Conservation (phyloP, 2,113 vertebrate genomes). For the Agelaius phoeniceus region DNA sequence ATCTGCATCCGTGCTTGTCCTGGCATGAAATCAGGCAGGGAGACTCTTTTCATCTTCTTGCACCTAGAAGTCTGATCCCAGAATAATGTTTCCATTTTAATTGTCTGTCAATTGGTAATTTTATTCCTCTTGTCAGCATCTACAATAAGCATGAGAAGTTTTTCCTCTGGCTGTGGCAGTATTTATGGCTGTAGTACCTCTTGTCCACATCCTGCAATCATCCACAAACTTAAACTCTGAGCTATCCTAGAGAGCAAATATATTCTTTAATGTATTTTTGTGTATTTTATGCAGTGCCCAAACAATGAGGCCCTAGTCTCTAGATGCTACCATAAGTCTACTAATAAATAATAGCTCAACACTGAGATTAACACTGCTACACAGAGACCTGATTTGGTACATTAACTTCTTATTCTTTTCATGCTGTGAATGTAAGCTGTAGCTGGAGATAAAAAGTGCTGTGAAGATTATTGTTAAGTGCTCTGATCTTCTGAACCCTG, state of each 20-base stretch:
- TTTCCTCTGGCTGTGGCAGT: neutral
- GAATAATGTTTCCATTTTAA: constrained; percentile 28
- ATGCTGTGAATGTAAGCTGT: constrained; percentile 51
- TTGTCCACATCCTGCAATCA: neutral
- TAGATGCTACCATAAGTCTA: neutral
- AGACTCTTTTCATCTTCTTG: neutral
- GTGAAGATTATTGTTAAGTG: constrained; percentile 56
- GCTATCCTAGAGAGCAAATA: neutral
- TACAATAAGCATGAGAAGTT: neutral
- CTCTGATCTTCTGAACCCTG: constrained; percentile 64
- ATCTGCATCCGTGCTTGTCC: neutral
- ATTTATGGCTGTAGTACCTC: neutral
- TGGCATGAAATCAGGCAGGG: constrained; percentile 19
- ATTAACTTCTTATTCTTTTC: constrained; percentile 61
- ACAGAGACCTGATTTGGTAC: constrained; percentile 52
- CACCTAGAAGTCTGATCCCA: neutral
- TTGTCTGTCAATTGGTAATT: constrained; percentile 2
- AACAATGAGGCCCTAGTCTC: neutral
- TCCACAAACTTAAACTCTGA: neutral
- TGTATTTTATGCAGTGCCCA: neutral
- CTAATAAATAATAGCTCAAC: constrained; percentile 61
- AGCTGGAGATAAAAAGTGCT: constrained; percentile 56
- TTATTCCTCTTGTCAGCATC: constrained; percentile 21
- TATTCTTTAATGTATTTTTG: neutral
- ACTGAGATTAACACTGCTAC: constrained; percentile 42